A percentile compares a stretch with the other conserved stretches of the same genome.
These are phyloP conservation scores for Oryzias javanicus DNA, from an alignment of 2,113 vertebrate genomes.

Conservation along the genomic window DNA sequence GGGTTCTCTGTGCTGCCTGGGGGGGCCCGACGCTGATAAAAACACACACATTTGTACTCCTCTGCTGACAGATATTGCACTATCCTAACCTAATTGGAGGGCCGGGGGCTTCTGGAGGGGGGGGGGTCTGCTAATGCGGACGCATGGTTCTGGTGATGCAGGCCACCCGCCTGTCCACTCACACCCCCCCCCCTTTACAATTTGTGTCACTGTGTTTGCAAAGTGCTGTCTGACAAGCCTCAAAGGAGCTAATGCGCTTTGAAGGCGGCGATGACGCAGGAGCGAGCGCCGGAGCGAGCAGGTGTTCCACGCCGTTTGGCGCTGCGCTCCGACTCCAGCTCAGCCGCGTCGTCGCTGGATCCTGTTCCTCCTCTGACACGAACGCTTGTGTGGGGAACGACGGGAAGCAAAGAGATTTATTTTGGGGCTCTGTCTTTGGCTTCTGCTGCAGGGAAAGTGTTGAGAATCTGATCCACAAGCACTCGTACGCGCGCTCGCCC, in stretches of 20 bases:
- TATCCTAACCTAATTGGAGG: slow-evolving; percentile 92
- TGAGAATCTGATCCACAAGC: slow-evolving; percentile 98
- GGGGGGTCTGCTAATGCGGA: slow-evolving; percentile 81
- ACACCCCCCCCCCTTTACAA: slow-evolving; percentile 47
- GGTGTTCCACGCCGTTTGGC: no score
- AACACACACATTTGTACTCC: slow-evolving; percentile 96
- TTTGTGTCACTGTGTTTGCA: slow-evolving; percentile 66
- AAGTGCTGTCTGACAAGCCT: slow-evolving; percentile 73
- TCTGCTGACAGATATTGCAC: slow-evolving; percentile 99
- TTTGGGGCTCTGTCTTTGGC: slow-evolving; percentile 64
- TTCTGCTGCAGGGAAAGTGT: slow-evolving; percentile 91
- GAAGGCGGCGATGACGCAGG: slow-evolving; percentile 27
- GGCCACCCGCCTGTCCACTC: slow-evolving; percentile 63
- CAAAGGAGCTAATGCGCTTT: slow-evolving; percentile 77
- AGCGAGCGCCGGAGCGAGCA: not conserved
- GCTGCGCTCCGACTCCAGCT: no score
- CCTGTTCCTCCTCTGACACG: no score
- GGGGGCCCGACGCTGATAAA: slow-evolving; percentile 85
- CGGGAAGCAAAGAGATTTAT: slow-evolving; percentile 70
- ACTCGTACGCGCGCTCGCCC: slow-evolving; percentile 96
- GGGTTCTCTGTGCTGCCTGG: slow-evolving; percentile 76
- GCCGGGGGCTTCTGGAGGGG: slow-evolving; percentile 11
- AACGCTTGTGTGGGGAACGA: not conserved
- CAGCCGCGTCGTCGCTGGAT: no score
- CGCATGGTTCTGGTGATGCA: slow-evolving; percentile 87